Evolutionary conservation across 2,888 invertebrate genomes (phyloP), one percentile per base, ranked within the genome.

Genomic region (Synanthedon tipuliformis): DNA sequence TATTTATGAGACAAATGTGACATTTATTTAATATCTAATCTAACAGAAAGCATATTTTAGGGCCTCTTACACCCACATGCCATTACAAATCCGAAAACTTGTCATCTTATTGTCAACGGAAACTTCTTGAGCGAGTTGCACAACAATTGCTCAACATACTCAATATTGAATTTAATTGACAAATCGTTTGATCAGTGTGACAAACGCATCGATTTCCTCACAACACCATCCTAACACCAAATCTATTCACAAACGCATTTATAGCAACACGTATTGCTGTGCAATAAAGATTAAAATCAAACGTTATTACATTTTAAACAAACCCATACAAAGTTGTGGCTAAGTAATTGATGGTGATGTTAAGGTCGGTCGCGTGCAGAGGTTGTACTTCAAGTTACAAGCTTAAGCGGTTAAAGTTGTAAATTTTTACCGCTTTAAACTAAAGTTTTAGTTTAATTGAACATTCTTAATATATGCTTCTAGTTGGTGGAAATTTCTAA

Each of bases 171-270:
- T 45, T 16, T 11, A 41, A 18, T 52, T 51, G 53, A 55, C 53
- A 55, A 55, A 55, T 55, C 53, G 23, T 27, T 50, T 34, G 41
- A 55, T 52, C 55, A 49, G 15, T 51, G 34, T 53, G 52, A 55
- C 55, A 52, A 53, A 53, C 50, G 50, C 41, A 53, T 53, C 51
- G 50, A 45, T 55, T 55, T 53, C 45, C 8, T 45, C 45, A 45
- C 13, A 7, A 45, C 45, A 45, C 7, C 45, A 13, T 15, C 45
- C 11, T 11, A 45, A 45, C 13, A 45, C 13, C n/a, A 12, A 45
- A 13, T 13, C 45, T 12, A 2, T 45, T 45, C 45, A 45, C 45
- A 13, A 45, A 34, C 27, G 27, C 27, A 34, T 34, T 10, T 34
- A 34, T 8, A 34, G 8, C 34, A 45, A 45, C 45, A n/a, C 45